Evolutionary conservation across 2,888 invertebrate genomes (phyloP).

Genomic region (Dryobota labecula): DNA sequence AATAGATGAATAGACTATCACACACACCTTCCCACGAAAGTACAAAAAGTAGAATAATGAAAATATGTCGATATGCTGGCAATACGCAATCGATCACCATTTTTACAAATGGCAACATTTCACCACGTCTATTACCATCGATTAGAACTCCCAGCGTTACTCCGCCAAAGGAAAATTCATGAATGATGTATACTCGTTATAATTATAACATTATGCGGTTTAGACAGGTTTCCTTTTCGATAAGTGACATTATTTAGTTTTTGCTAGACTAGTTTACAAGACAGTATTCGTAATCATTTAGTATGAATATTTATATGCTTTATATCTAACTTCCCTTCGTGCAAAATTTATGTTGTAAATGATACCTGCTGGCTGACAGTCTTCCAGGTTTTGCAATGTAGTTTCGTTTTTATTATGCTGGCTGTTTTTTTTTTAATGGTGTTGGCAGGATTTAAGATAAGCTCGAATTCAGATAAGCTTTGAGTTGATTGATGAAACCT

Average conservation of each 20-base stretch:
- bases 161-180: slow-evolving; percentile 55
- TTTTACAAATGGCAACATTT: slow-evolving; percentile 49
- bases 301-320: slow-evolving; percentile 59
- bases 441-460: slow-evolving; percentile 47
- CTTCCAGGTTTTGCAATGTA: slow-evolving; percentile 24
- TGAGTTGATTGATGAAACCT: slow-evolving; percentile 45
- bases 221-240: slow-evolving; percentile 55
- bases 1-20: slow-evolving; percentile 18
- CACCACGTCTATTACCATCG: slow-evolving; percentile 34
- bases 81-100: slow-evolving; percentile 32
- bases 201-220: slow-evolving; percentile 49
- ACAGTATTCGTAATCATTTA: slow-evolving; percentile 49
- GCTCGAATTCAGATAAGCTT: slow-evolving; percentile 35
- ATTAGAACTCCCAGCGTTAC: slow-evolving; percentile 35
- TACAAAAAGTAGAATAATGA: slow-evolving; percentile 8
- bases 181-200: slow-evolving; percentile 56
- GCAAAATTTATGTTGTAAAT: slow-evolving; percentile 46
- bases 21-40: slow-evolving; percentile 1
- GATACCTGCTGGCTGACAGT: slow-evolving; percentile 4
- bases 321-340: slow-evolving; percentile 46
- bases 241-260: slow-evolving; percentile 55
- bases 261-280: slow-evolving; percentile 45
- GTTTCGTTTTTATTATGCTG: slow-evolving; percentile 24
- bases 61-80: slow-evolving; percentile 15
- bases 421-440: slow-evolving; percentile 27